phyloP scores from a whole-genome alignment of 2,113 vertebrate genomes.

The Lampris incognitus region DNA sequence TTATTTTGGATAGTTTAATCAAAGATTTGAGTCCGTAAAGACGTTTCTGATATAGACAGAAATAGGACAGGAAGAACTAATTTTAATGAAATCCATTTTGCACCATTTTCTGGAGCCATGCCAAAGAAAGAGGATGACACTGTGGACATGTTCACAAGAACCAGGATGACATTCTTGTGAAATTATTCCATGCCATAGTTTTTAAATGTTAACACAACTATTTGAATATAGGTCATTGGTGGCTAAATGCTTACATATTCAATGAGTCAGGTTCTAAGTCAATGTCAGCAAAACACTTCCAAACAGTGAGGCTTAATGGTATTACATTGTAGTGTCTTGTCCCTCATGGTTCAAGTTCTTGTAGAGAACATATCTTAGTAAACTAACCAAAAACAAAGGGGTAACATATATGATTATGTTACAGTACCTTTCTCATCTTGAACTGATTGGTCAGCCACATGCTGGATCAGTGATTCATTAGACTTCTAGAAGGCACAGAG shows the following conservation, averaged over 20 bases:
- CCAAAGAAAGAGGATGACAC: not conserved
- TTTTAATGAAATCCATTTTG: not conserved
- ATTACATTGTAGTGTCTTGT: not conserved
- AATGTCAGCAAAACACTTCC: not conserved
- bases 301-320: not conserved
- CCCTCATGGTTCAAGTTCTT: not conserved
- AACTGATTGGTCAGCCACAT: conserved; percentile 32
- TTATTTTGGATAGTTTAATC: too few species aligned
- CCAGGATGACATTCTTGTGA: too few species aligned
- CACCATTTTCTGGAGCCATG: too few species aligned
- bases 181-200: too few species aligned
- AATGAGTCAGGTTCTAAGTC: not conserved
- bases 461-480: conserved; percentile 35
- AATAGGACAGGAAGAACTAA: not conserved
- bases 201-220: too few species aligned
- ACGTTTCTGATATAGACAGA: not conserved
- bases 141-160: not conserved
- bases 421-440: conserved; percentile 68
- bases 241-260: not conserved
- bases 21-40: not conserved
- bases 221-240: not conserved
- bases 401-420: not conserved
- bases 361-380: not conserved
- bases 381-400: not conserved
- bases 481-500: conserved; percentile 59